Percentiles rank a stretch among this genome's conserved stretches.
Conservation (phyloP, 1,140 invertebrate species). For the Drepana arcuata region DNA sequence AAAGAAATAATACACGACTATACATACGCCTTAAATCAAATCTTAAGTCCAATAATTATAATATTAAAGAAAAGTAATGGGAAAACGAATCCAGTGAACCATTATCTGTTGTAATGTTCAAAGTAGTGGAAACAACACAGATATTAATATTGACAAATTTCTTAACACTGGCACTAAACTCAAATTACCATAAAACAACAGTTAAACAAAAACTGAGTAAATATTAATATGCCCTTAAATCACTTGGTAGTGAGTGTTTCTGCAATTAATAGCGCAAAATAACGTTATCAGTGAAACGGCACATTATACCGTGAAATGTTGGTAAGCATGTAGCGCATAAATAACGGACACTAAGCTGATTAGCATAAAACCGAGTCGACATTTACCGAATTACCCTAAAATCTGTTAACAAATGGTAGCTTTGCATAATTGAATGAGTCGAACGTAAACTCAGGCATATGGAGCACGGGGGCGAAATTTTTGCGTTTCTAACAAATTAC, state of each 20-base stretch:
- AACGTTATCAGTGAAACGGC: constrained; percentile 45
- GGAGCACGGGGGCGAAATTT: constrained; percentile 17
- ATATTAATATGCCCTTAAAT: constrained; percentile 49
- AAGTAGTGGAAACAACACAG: no score
- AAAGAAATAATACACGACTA: no score
- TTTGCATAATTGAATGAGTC: constrained; percentile 62
- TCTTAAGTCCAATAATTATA: no score
- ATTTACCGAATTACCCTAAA: constrained; percentile 57
- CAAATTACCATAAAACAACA: constrained; percentile 56
- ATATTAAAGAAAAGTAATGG: no score
- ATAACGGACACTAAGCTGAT: constrained; percentile 63
- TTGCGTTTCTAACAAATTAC: not conserved
- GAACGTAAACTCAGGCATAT: constrained; percentile 48
- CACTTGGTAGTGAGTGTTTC: constrained; percentile 40
- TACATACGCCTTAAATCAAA: no score
- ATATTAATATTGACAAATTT: no score
- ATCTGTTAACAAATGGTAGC: constrained; percentile 68
- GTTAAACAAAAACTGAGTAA: constrained; percentile 44
- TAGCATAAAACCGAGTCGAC: constrained; percentile 61
- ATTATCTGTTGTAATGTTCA: no score
- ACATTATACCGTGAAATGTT: constrained; percentile 41
- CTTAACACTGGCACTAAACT: constrained; percentile 21
- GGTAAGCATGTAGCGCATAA: constrained; percentile 51
- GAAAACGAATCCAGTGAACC: no score
- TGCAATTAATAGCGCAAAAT: constrained; percentile 58